Percentiles rank a stretch among this genome's conserved stretches.
Evolutionary conservation across 1,140 invertebrate genomes (phyloP).

Genomic region (Lasaia peninsularis): DNA sequence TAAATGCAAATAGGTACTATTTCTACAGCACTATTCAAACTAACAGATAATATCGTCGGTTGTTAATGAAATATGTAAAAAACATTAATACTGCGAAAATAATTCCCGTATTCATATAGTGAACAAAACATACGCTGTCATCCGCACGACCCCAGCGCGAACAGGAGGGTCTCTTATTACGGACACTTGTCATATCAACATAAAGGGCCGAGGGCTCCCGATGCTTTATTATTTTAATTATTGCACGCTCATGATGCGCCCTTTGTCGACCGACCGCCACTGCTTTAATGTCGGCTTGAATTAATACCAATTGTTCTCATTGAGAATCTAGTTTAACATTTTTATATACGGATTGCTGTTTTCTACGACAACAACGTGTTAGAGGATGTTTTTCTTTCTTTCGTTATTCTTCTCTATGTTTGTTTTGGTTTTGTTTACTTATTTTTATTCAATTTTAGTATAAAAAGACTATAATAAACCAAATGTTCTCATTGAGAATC

Average conservation of each 20-base stretch:
- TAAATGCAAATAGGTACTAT: too few species aligned
- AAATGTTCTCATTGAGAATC: too few species aligned
- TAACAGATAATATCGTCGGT: too few species aligned
- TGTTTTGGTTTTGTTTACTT: too few species aligned
- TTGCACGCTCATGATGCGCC: conserved; percentile 56
- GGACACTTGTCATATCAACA: conserved; percentile 70
- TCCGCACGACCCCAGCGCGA: conserved; percentile 28
- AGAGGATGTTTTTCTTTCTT: too few species aligned
- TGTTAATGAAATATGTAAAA: too few species aligned
- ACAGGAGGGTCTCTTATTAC: conserved; percentile 58
- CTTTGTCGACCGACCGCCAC: conserved; percentile 50
- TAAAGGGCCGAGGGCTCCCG: conserved; percentile 44
- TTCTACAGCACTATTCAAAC: too few species aligned
- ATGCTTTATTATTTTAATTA: conserved; percentile 76
- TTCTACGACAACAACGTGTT: too few species aligned
- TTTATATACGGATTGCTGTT: background rate
- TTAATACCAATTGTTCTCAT: conserved; percentile 61
- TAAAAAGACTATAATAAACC: too few species aligned
- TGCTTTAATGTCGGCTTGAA: conserved; percentile 41
- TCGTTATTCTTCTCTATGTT: too few species aligned
- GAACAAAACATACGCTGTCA: conserved; percentile 25
- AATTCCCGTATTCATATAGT: conserved; percentile 7
- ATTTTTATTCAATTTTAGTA: too few species aligned
- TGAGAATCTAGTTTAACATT: conserved; percentile 25
- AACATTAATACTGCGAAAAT: background rate